These are phyloP conservation scores for Oriolus oriolus DNA, from an alignment of 2,113 vertebrate genomes.

Conservation along the genomic window DNA sequence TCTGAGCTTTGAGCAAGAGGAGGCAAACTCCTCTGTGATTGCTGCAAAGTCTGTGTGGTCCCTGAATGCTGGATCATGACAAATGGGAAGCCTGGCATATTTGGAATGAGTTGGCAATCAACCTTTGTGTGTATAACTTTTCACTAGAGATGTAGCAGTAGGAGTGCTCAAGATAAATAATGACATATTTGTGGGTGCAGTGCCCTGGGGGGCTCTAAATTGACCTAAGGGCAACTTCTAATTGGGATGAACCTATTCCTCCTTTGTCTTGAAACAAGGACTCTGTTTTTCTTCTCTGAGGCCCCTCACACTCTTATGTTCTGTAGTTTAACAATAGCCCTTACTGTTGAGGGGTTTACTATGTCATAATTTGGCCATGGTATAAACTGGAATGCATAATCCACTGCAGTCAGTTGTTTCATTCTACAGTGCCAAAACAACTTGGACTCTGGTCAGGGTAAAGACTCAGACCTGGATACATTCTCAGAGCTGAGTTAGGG, in stretches of 20 bases:
- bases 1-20: neutral
- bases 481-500: neutral
- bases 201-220: neutral
- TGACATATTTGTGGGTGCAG: neutral
- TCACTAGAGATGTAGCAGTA: neutral
- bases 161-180: neutral
- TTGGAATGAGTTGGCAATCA: neutral
- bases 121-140: neutral
- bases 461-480: neutral
- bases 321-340: slow-evolving; percentile 25
- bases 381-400: slow-evolving; percentile 3
- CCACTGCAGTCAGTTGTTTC: neutral
- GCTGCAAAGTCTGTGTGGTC: neutral
- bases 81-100: neutral
- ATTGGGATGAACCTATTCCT: neutral
- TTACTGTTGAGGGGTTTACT: slow-evolving; percentile 31
- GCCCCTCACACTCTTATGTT: neutral
- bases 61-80: neutral
- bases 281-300: neutral
- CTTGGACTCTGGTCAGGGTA: neutral
- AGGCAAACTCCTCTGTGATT: neutral
- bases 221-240: neutral
- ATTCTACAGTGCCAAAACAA: slow-evolving; percentile 14
- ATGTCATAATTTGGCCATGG: slow-evolving; percentile 2
- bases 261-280: neutral